Conservation (phyloP, 2,888 invertebrate genomes). For the Bugula neritina region DNA sequence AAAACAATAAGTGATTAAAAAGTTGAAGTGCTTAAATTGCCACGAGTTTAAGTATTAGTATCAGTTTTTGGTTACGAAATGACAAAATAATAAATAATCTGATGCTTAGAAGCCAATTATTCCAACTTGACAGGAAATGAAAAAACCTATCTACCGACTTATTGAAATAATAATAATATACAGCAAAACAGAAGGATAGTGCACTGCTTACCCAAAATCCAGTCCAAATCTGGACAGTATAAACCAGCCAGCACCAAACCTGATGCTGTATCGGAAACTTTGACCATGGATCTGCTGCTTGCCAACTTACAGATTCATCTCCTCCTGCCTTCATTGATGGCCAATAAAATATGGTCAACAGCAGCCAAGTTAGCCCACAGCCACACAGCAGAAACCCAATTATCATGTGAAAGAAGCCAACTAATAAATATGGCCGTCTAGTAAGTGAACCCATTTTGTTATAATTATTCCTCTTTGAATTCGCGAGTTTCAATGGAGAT, state of each 20-base stretch:
- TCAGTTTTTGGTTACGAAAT: no score
- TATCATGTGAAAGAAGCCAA: slow-evolving; percentile 25
- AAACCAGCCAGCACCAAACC: slow-evolving; percentile 15
- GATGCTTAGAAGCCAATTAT: no score
- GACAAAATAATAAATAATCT: no score
- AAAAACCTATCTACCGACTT: no score
- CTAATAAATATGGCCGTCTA: slow-evolving; percentile 10
- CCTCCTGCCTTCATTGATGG: not conserved
- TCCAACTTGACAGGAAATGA: no score
- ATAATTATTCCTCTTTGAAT: no score
- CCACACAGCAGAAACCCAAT: not conserved
- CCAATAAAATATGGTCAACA: slow-evolving; percentile 1
- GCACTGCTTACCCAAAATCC: slow-evolving; percentile 20
- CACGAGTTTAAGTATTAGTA: no score
- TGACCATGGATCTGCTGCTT: not conserved
- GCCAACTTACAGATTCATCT: not conserved
- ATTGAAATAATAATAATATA: no score
- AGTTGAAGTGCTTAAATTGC: no score
- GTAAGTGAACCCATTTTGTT: slow-evolving; percentile 13
- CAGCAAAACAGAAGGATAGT: no score
- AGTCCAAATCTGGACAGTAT: slow-evolving; percentile 5
- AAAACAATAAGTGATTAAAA: no score
- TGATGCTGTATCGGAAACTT: not conserved
- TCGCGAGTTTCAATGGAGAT: no score
- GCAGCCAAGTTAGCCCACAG: slow-evolving; percentile 3